phyloP scores from a whole-genome alignment of 2,113 vertebrate species.

The Anser cygnoides region DNA sequence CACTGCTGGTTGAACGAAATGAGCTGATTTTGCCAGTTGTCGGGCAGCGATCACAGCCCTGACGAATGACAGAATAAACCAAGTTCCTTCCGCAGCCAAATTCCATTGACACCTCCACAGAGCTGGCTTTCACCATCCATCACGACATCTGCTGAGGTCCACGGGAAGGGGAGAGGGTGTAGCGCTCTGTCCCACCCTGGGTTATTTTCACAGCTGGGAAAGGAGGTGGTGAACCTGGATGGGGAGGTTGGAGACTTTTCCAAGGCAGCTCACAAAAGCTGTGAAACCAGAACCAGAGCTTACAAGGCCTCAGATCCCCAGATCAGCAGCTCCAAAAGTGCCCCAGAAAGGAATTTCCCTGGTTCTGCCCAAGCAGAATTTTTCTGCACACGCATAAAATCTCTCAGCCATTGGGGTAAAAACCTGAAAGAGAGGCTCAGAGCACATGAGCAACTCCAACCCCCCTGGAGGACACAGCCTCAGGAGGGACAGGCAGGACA shows the following conservation, averaged over 20 bases:
- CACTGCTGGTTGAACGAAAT: conserved; percentile 17
- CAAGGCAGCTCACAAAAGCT: conserved; percentile 37
- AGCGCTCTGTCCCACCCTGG: not conserved
- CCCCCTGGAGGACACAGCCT: not conserved
- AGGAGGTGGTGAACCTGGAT: not conserved
- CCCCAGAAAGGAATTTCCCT: conserved; percentile 20
- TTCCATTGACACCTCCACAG: conserved; percentile 59
- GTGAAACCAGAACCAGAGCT: not conserved
- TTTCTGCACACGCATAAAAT: not conserved
- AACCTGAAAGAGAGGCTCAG: not conserved
- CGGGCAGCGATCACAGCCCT: conserved; percentile 46
- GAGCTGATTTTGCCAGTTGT: conserved; percentile 49
- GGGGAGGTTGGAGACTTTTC: conserved; percentile 18
- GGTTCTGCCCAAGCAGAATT: conserved; percentile 1
- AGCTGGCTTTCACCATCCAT: conserved; percentile 42
- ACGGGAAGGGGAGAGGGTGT: conserved; percentile 19
- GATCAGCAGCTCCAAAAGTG: conserved; percentile 16
- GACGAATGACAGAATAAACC: conserved; percentile 43
- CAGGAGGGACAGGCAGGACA: not conserved
- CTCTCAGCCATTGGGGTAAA: not conserved
- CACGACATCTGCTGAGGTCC: conserved; percentile 46
- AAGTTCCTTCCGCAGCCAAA: conserved; percentile 30
- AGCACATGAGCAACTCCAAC: not conserved
- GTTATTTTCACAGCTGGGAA: conserved; percentile 70
- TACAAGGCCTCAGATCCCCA: not conserved